phyloP scores from a whole-genome alignment of 92 coral and sea anemone species.

The Zoanthus sociatus region DNA sequence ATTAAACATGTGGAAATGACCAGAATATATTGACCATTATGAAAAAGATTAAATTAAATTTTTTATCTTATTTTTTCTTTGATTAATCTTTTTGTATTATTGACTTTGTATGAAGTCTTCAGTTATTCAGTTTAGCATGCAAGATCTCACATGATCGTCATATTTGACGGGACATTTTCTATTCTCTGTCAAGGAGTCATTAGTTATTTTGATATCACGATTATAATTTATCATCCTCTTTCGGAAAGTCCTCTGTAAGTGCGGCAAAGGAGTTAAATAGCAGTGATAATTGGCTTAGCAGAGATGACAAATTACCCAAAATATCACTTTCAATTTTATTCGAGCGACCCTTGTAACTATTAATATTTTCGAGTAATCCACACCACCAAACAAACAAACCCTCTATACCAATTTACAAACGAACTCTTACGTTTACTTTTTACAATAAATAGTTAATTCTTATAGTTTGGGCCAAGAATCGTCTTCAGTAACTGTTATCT shows the following conservation, averaged over 20 bases:
- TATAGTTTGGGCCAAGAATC: neutral
- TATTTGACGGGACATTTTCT: too few species aligned
- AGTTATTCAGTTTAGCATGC: too few species aligned
- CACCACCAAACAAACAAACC: neutral
- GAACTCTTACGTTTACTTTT: too few species aligned
- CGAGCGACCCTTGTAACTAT: neutral
- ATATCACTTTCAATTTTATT: slow-evolving; percentile 1
- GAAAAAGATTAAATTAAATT: neutral
- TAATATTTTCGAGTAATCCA: neutral
- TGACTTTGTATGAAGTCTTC: too few species aligned
- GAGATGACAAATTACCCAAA: slow-evolving; percentile 2
- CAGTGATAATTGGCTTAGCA: slow-evolving; percentile 44
- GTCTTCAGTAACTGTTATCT: neutral
- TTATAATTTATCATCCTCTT: slow-evolving; percentile 29
- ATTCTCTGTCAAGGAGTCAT: neutral
- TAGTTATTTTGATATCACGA: slow-evolving; percentile 18
- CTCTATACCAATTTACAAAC: too few species aligned
- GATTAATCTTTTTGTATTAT: too few species aligned
- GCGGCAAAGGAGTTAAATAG: neutral
- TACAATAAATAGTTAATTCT: too few species aligned
- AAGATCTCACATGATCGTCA: neutral
- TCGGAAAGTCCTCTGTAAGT: slow-evolving; percentile 17
- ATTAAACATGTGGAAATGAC: neutral
- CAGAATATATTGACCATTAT: neutral
- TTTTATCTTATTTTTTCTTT: neutral